Percentiles rank a stretch among this genome's conserved stretches.
Evolutionary conservation across 2,888 invertebrate genomes (phyloP).

Genomic region (Eudasyphora cyanicolor): DNA sequence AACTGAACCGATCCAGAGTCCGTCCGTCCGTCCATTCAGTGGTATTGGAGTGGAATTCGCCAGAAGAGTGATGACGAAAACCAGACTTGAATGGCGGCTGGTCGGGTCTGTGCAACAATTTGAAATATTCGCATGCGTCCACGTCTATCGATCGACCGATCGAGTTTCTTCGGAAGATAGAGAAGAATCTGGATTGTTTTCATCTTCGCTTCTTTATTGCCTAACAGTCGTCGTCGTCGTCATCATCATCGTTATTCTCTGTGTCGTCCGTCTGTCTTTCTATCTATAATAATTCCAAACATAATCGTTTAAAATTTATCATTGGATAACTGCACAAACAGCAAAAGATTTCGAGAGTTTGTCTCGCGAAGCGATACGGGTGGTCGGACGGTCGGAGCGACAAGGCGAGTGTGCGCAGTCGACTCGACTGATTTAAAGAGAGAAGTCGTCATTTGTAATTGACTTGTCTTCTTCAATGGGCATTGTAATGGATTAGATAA

Average conservation of each 20-base stretch:
- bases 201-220: background rate
- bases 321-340: slow-evolving; percentile 12
- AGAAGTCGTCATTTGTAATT: slow-evolving; percentile 44
- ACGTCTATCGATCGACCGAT: background rate
- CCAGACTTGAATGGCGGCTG: background rate
- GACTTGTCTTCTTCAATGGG: slow-evolving; percentile 62
- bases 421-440: too few relatives aligned
- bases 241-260: too few relatives aligned
- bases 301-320: slow-evolving; percentile 62
- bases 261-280: background rate
- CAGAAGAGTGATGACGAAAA: background rate
- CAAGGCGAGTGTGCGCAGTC: background rate
- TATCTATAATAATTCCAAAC: slow-evolving; percentile 4
- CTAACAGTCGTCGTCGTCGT: too few relatives aligned
- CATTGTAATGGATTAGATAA: slow-evolving; percentile 64
- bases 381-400: background rate
- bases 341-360: background rate
- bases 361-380: background rate
- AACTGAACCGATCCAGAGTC: background rate
- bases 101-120: background rate
- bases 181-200: background rate
- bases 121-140: background rate
- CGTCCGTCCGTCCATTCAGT: too few relatives aligned
- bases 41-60: too few relatives aligned
- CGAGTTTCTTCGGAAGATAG: background rate